These are phyloP conservation scores for Proales similis DNA, from an alignment of 1,140 invertebrate species.

Conservation along the genomic window DNA sequence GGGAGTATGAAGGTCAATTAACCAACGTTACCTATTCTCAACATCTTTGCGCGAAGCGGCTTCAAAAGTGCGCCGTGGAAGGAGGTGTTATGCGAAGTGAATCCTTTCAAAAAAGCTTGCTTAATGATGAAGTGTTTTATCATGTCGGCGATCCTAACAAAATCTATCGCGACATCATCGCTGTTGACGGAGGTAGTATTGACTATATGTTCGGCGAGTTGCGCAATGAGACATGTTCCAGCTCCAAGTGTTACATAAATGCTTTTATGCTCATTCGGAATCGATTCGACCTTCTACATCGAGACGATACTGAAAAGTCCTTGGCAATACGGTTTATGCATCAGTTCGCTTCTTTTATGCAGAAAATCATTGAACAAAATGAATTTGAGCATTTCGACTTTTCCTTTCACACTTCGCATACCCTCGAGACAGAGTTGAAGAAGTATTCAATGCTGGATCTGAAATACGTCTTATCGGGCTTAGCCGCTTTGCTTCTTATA, in stretches of 20 bases:
- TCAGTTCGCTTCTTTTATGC: neutral
- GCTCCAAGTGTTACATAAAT: conserved; percentile 11
- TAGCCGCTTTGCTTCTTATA: no score
- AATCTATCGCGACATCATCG: neutral
- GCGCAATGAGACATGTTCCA: neutral
- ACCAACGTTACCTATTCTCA: conserved; percentile 22
- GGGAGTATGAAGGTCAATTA: neutral
- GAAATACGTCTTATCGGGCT: conserved; percentile 16
- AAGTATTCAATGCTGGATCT: conserved; percentile 19
- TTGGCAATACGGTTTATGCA: conserved; percentile 12
- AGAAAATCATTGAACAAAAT: neutral
- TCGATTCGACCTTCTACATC: conserved; percentile 13
- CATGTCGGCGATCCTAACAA: conserved; percentile 1
- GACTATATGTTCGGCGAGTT: conserved; percentile 20
- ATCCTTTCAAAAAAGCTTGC: conserved; percentile 19
- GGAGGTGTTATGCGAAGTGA: conserved; percentile 6
- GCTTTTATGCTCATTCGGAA: conserved; percentile 3
- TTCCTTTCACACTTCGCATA: conserved; percentile 19
- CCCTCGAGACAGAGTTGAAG: conserved; percentile 4
- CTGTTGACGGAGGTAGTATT: neutral
- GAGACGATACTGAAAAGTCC: neutral
- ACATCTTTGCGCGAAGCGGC: conserved; percentile 12
- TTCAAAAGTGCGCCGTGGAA: conserved; percentile 21
- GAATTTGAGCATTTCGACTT: conserved; percentile 17
- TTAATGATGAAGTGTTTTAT: conserved; percentile 1